Percentiles rank a stretch among this genome's conserved stretches.
Evolutionary conservation across 2,888 invertebrate genomes (phyloP).

Genomic region (Conus canariensis): DNA sequence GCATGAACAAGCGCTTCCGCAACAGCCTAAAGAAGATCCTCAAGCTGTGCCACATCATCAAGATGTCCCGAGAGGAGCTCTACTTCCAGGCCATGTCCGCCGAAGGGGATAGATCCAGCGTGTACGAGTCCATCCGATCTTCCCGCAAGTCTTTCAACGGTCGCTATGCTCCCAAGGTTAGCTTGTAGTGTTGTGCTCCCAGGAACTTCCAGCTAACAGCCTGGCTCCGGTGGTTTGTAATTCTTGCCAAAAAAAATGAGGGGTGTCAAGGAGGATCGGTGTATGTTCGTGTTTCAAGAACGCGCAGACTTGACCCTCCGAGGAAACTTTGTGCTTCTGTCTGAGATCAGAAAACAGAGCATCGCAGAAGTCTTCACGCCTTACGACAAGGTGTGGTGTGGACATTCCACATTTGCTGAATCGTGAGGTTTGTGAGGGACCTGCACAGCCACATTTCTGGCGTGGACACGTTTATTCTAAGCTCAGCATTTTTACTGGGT

Average conservation of each 20-base stretch:
- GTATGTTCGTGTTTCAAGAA: too few species aligned
- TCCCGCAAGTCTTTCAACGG: conserved; percentile 29
- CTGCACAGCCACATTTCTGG: too few species aligned
- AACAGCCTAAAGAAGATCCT: conserved; percentile 64
- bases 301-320: too few species aligned
- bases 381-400: too few species aligned
- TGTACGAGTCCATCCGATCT: conserved; percentile 34
- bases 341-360: too few species aligned
- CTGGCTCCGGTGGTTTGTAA: neutral
- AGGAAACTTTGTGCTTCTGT: too few species aligned
- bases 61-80: conserved; percentile 35
- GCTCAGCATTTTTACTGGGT: too few species aligned
- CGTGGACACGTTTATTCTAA: too few species aligned
- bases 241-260: neutral
- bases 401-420: too few species aligned
- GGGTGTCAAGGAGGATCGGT: too few species aligned
- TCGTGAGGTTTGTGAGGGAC: too few species aligned
- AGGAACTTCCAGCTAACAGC: neutral
- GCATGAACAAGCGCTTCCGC: conserved; percentile 75
- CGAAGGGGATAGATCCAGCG: conserved; percentile 42
- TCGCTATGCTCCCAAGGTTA: conserved; percentile 17
- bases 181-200: neutral
- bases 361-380: too few species aligned
- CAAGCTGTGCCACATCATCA: conserved; percentile 43
- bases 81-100: conserved; percentile 38